These are phyloP conservation scores for Cyrtodaria siliqua DNA, from an alignment of 2,888 invertebrate species.

Conservation along the genomic window DNA sequence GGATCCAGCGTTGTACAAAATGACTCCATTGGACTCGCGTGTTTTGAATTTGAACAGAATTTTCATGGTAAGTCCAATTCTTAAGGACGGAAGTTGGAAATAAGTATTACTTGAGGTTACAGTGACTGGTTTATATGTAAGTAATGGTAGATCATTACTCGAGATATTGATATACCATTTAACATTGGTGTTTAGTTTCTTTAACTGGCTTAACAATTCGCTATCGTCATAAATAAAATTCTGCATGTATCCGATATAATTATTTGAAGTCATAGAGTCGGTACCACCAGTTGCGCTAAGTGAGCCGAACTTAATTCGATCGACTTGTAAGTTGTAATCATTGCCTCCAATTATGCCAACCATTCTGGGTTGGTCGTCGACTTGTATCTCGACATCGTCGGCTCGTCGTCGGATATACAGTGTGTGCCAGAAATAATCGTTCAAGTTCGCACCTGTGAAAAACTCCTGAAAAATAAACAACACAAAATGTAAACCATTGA, in stretches of 20 bases:
- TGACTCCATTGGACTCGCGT: conserved; percentile 74
- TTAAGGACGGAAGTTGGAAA: conserved; percentile 68
- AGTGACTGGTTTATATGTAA: conserved; percentile 75
- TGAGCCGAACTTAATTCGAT: conserved; percentile 73
- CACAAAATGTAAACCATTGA: no score
- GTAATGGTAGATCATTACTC: conserved; percentile 51
- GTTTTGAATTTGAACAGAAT: conserved; percentile 81
- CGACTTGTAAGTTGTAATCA: conserved; percentile 71
- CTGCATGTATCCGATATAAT: conserved; percentile 78
- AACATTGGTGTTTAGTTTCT: conserved; percentile 44
- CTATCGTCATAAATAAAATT: conserved; percentile 74
- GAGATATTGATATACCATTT: conserved; percentile 55
- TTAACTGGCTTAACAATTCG: conserved; percentile 69
- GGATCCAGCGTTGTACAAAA: conserved; percentile 75
- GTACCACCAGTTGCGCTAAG: conserved; percentile 29
- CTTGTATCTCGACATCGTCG: conserved; percentile 80
- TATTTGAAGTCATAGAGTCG: conserved; percentile 28
- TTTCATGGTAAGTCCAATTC: conserved; percentile 60
- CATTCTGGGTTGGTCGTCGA: conserved; percentile 73
- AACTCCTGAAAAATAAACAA: conserved; percentile 71
- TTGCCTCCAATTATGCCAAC: conserved; percentile 70
- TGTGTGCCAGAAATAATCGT: conserved; percentile 85
- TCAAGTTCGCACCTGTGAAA: conserved; percentile 72
- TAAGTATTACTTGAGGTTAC: conserved; percentile 68
- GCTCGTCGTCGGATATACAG: conserved; percentile 82